Conservation (phyloP, 2,113 vertebrate species). For the Rissa tridactyla region DNA sequence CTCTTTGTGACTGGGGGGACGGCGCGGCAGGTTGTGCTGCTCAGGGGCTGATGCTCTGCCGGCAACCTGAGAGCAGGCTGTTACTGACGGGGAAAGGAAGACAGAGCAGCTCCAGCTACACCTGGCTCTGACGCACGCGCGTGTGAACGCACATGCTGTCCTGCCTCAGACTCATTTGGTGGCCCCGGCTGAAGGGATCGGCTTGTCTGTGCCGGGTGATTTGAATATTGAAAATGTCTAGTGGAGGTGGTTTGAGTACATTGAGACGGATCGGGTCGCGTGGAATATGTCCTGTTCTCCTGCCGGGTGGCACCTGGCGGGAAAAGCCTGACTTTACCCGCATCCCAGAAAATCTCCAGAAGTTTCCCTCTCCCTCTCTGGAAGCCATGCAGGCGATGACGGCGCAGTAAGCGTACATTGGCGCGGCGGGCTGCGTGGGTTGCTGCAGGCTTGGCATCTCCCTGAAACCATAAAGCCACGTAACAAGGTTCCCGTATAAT, state of each 20-base stretch:
- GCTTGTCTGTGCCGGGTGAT: background rate
- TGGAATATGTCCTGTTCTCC: background rate
- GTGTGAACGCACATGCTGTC: fast-evolving
- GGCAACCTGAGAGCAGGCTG: background rate
- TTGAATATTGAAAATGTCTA: background rate
- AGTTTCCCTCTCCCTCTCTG: background rate
- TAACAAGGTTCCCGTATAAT: background rate
- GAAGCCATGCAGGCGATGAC: background rate
- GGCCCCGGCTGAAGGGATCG: background rate
- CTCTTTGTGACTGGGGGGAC: background rate
- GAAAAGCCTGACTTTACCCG: background rate
- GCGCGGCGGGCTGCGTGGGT: background rate
- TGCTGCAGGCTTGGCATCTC: background rate
- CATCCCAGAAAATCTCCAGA: background rate
- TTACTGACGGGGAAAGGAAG: background rate
- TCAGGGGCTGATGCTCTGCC: background rate
- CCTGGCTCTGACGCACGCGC: background rate
- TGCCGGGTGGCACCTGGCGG: background rate
- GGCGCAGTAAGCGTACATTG: fast-evolving
- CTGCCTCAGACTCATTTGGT: background rate
- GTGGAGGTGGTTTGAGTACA: background rate
- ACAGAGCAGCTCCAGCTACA: background rate
- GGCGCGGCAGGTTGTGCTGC: background rate
- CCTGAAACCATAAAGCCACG: background rate
- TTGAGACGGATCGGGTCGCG: fast-evolving